Base-by-base conservation (phyloP, 2,113 vertebrate genomes). In the Mirza zaza region DNA sequence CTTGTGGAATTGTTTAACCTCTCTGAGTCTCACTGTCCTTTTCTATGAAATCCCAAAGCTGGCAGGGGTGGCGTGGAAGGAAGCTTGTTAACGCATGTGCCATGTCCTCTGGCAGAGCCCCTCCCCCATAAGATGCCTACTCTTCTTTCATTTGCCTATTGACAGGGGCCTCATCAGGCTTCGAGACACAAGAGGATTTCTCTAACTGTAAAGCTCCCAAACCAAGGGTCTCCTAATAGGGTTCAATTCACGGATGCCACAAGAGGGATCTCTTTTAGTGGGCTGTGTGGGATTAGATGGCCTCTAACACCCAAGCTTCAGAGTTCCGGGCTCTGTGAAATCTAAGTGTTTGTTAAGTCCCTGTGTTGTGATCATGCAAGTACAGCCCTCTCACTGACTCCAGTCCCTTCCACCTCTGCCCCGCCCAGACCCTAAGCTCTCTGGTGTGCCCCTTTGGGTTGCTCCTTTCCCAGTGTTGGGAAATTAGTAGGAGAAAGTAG, bases 91-190 rank as follows among this genome's bases (percentile, higher is more conserved):
- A 81, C 25, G 6, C 71, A 5, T 18, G 8, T 57, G 34, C 73
- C 61, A 13, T 12, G 13, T 45, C 79, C 5, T 45, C 79, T 3
- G 39, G 50, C 80, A 39, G 20, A 59, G 32, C 27, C 32, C 36
- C 32, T 77, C 42, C 34, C 39, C 57, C 20, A 15, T n/a, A 20
- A 89, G 8, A 36, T 50, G 15, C 48, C 68, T 42, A 63, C 2
- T 83, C 21, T 48, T 87, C 82, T 81, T 86, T 82, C 52, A 36
- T 95, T 65, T 95, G 55, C 27, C 86, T 90, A 73, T 50, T 57
- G 55, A 79, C 15, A 65, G 61, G 83, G 29, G 32, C 20, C 85
- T 95, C 65, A 18, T 39, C 25, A 80, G n/a, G 39, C 32, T 83
- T 88, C 79, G 23, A 86, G 18, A 34, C 32, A 25, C 57, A 79